Conservation (phyloP, 2,888 invertebrate genomes). For the Lasioglossum malachurum region DNA sequence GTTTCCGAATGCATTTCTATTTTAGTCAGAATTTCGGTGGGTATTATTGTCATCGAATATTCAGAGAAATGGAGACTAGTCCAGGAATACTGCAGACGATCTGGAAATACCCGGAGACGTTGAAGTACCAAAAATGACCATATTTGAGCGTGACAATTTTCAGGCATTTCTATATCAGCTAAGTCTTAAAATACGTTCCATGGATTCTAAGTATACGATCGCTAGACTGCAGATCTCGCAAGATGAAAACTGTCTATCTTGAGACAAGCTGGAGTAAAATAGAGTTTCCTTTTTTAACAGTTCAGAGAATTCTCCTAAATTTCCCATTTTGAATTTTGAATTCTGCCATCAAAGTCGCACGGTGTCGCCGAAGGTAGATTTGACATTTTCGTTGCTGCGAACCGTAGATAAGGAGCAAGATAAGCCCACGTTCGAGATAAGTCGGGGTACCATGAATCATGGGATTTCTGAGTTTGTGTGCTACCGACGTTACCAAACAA, state of each 20-base stretch:
- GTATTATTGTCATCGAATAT: too few species aligned
- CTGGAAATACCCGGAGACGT: background rate
- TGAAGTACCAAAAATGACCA: background rate
- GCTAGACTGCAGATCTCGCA: background rate
- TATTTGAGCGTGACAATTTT: background rate
- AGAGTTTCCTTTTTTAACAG: background rate
- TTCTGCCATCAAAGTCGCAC: background rate
- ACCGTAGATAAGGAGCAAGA: background rate
- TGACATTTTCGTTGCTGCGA: background rate
- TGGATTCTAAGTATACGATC: background rate
- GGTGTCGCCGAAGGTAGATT: background rate
- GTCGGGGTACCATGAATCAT: background rate
- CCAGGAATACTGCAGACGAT: background rate
- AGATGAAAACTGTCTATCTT: background rate
- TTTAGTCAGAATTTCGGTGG: background rate
- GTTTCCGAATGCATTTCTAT: background rate
- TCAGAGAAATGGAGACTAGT: background rate
- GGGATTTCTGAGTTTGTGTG: background rate
- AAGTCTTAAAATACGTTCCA: background rate
- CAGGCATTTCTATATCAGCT: background rate
- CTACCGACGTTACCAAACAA: background rate
- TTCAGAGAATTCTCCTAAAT: background rate
- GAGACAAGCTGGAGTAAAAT: background rate
- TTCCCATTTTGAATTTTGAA: background rate
- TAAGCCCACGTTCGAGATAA: slow-evolving; percentile 1